Conservation (phyloP, 2,888 invertebrate genomes). For the Bellardia pandia region DNA sequence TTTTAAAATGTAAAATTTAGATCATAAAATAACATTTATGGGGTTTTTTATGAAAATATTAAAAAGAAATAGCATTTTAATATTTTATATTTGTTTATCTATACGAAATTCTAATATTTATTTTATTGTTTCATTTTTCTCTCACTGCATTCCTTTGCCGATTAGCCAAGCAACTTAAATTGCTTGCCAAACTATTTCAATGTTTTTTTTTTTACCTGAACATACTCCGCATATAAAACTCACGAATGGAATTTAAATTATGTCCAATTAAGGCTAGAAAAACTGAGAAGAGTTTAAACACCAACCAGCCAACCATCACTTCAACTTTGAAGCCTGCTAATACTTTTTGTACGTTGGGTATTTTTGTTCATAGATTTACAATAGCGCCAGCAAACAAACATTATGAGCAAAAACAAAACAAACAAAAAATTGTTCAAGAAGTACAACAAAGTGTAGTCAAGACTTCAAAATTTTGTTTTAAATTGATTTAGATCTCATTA, state of each 20-base stretch:
- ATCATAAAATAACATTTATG: too few relatives aligned
- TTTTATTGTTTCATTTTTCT: neutral
- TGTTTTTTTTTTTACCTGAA: constrained; percentile 29
- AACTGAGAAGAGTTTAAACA: constrained; percentile 68
- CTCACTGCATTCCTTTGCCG: constrained; percentile 38
- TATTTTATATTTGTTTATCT: too few relatives aligned
- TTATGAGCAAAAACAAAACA: constrained; percentile 14
- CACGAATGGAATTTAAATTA: constrained; percentile 83
- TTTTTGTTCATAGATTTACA: constrained; percentile 44
- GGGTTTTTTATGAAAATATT: too few relatives aligned
- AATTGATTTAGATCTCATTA: constrained; percentile 75
- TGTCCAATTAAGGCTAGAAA: constrained; percentile 80
- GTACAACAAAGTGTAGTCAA: constrained; percentile 43
- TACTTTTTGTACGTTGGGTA: constrained; percentile 24
- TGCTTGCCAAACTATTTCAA: constrained; percentile 55
- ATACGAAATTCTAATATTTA: too few relatives aligned
- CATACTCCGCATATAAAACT: constrained; percentile 74
- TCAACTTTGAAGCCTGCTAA: constrained; percentile 26
- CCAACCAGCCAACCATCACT: constrained; percentile 71
- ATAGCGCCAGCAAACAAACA: constrained; percentile 57
- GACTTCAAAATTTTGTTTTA: constrained; percentile 60
- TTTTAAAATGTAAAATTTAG: too few relatives aligned
- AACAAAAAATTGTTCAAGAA: constrained; percentile 33
- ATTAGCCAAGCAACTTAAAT: constrained; percentile 50
- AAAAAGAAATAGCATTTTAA: too few relatives aligned